Conservation (phyloP, 2,888 invertebrate species). For the Macaria liturata region DNA sequence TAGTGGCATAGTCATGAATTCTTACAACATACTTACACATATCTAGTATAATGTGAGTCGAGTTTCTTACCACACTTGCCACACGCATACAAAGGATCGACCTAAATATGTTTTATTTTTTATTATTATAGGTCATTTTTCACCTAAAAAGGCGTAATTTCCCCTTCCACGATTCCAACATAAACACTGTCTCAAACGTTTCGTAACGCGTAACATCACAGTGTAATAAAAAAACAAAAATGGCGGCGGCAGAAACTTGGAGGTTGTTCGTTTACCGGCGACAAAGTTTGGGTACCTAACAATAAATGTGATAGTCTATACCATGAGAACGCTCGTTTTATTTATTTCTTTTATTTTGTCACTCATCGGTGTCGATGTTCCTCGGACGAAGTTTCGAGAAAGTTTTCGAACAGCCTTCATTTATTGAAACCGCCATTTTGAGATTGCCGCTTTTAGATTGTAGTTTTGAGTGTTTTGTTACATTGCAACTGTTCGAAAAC, state of each 20-base stretch:
- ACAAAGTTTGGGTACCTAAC: constrained; percentile 61
- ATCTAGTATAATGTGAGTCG: too few species aligned
- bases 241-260: constrained; percentile 83
- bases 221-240: constrained; percentile 56
- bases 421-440: constrained; percentile 78
- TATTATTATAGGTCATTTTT: too few species aligned
- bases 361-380: constrained; percentile 59
- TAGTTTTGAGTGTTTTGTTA: constrained; percentile 65
- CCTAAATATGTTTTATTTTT: too few species aligned
- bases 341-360: constrained; percentile 62
- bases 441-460: constrained; percentile 55
- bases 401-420: constrained; percentile 88
- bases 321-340: constrained; percentile 64
- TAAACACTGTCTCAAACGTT: constrained; percentile 86
- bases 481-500: constrained; percentile 84
- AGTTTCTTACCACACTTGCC: too few species aligned
- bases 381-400: constrained; percentile 61
- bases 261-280: constrained; percentile 82
- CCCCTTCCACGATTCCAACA: too few species aligned
- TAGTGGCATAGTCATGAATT: too few species aligned
- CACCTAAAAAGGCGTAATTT: too few species aligned
- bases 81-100: too few species aligned
- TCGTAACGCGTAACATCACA: constrained; percentile 65
- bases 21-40: too few species aligned
- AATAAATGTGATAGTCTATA: constrained; percentile 60